Evolutionary conservation across 1,140 invertebrate species (phyloP).

Genomic region (Drosophila biarmipes): DNA sequence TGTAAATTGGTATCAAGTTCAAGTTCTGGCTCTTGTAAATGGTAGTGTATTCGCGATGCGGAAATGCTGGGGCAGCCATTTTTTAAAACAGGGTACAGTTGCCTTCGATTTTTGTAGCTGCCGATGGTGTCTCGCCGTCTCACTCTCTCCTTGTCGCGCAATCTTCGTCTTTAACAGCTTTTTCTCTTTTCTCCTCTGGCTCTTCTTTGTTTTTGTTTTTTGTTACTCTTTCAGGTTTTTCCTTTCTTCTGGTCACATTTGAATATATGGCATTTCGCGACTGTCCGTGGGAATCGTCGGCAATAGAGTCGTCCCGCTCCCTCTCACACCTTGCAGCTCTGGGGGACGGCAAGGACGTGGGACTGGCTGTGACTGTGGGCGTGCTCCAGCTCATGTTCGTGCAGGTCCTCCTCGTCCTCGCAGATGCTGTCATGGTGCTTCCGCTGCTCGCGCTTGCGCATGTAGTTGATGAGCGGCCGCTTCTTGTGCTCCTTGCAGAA

Average conservation of each 20-base stretch:
- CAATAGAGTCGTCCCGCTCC: conserved; percentile 9
- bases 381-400: conserved; percentile 57
- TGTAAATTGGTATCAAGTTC: conserved; percentile 77
- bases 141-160: conserved; percentile 25
- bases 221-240: conserved; percentile 33
- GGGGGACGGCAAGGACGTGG: conserved; percentile 55
- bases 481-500: conserved; percentile 87
- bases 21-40: conserved; percentile 58
- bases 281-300: conserved; percentile 23
- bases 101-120: conserved; percentile 57
- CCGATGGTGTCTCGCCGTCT: conserved; percentile 42
- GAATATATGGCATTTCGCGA: conserved; percentile 71
- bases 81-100: conserved; percentile 51
- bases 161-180: conserved; percentile 38
- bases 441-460: conserved; percentile 85
- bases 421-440: conserved; percentile 85
- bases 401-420: conserved; percentile 86
- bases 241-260: conserved; percentile 28
- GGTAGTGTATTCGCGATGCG: conserved; percentile 70
- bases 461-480: conserved; percentile 85
- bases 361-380: conserved; percentile 31
- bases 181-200: conserved; percentile 15
- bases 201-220: conserved; percentile 14
- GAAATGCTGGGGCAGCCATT: conserved; percentile 52
- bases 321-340: conserved; percentile 71